Percentiles rank a stretch among this genome's conserved stretches.
Evolutionary conservation across 2,113 vertebrate species (phyloP).

Genomic region (Crotalus horridus): DNA sequence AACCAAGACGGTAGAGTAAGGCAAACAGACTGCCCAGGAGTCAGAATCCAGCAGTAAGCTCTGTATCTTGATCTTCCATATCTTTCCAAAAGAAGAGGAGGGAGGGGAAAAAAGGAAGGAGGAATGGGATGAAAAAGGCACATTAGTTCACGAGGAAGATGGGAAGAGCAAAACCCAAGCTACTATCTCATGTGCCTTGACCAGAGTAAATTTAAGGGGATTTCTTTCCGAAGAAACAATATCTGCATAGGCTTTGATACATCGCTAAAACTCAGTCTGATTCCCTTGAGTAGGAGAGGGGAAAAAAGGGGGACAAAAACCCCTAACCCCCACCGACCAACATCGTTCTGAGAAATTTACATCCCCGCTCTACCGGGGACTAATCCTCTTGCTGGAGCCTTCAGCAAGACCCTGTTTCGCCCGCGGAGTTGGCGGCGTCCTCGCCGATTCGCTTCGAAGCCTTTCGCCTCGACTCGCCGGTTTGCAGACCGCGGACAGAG

Average conservation of each 20-base stretch:
- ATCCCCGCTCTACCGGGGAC: neutral
- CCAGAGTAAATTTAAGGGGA: neutral
- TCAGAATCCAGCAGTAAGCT: constrained; percentile 49
- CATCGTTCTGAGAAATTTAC: neutral
- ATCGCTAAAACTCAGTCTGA: neutral
- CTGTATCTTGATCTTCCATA: constrained; percentile 64
- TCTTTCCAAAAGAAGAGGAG: constrained; percentile 53
- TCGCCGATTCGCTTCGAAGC: neutral
- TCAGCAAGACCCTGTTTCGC: neutral
- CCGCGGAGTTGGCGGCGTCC: neutral
- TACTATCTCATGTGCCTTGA: neutral
- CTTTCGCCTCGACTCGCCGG: neutral
- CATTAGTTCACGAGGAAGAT: constrained; percentile 45
- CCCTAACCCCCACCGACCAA: neutral
- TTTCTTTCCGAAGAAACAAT: neutral
- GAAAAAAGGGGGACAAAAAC: neutral
- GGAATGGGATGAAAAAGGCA: constrained; percentile 20
- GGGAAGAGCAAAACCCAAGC: constrained; percentile 6
- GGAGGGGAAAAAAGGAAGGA: neutral
- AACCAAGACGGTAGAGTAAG: constrained; percentile 1
- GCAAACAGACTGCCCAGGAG: constrained; percentile 16
- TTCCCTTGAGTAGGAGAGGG: neutral
- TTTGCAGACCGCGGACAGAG: neutral
- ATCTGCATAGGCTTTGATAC: neutral
- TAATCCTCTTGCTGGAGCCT: neutral